Conservation (phyloP, 2,113 vertebrate genomes). For the Athene noctua region DNA sequence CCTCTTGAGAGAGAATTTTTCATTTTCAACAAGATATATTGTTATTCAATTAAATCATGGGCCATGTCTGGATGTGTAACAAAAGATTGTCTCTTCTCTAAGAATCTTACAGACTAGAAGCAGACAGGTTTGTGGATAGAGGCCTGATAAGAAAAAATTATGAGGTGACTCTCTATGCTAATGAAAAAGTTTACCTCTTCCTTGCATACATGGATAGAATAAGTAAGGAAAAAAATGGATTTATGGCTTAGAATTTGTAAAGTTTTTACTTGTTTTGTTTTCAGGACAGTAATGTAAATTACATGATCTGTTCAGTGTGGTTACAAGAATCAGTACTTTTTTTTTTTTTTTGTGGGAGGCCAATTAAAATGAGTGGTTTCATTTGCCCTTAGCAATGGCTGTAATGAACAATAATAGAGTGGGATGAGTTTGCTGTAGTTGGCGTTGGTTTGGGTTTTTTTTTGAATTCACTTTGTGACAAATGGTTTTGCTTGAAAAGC, state of each 20-base stretch:
- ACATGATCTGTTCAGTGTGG: neutral
- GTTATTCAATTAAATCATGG: neutral
- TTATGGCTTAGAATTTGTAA: neutral
- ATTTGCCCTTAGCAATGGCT: neutral
- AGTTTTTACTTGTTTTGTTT: neutral
- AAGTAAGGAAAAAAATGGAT: neutral
- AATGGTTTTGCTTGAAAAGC: slow-evolving; percentile 21
- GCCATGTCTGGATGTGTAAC: neutral
- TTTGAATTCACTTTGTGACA: neutral
- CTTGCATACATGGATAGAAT: neutral
- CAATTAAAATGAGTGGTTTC: neutral
- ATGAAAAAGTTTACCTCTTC: neutral
- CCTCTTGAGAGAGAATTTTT: neutral
- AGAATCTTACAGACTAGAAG: neutral
- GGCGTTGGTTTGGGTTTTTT: neutral
- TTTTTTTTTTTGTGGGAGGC: neutral
- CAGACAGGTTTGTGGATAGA: neutral
- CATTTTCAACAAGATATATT: neutral
- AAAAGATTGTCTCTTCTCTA: neutral
- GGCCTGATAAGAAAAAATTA: neutral
- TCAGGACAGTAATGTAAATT: neutral
- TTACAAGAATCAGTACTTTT: neutral
- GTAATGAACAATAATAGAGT: neutral
- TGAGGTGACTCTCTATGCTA: neutral
- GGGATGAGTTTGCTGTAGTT: neutral